Base-by-base conservation (phyloP, 1,140 invertebrate genomes). In the Rhagoletis pomonella region DNA sequence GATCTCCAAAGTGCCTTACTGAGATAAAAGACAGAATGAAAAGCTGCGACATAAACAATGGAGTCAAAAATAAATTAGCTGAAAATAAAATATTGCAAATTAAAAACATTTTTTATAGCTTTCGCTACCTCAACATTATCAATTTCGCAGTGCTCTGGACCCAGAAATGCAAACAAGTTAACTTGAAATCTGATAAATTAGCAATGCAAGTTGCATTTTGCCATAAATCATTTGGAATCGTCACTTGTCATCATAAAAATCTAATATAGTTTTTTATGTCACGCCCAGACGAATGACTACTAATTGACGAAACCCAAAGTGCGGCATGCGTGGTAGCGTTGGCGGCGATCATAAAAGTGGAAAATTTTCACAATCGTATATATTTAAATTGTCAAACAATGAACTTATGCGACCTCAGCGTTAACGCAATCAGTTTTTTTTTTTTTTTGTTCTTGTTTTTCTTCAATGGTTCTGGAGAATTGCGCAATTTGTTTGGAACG, bases 181-280 rank as follows among this genome's bases (percentile, higher is more conserved):
- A 59, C 19, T 86, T 50, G 67, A 5, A 42, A 39, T 14, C 47
- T 12, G 3, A 81, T 19, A 81, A 58, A 81, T 55, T 81, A 81
- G 44, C 5, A 50, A 58, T 81, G 44, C 73, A 9, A 17, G 50
- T 14, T 58, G 73, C 73, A 55, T 55, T n/a, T 55, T 5, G 7
- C 47, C 10, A 55, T 81, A 81, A 81, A 81, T 50, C 73, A 50
- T 5, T 55, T 73, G 67, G 17, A 55, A 19, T 29, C 55, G 19
- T 4, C 73, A 55, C 47, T n/a, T 81, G n/a, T 58, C 73, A 81
- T 55, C 73, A 81, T 81, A 55, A 81, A 55, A 81, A 81, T 81
- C 47, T 55, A 81, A 81, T 81, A 50, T 17, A 55, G n/a, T 55
- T 81, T 81, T 50, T 81, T 81, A 55, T 50, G 47, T 19, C 73